Conservation (phyloP, 2,797 vertebrate species). For the Carduelis carduelis region DNA sequence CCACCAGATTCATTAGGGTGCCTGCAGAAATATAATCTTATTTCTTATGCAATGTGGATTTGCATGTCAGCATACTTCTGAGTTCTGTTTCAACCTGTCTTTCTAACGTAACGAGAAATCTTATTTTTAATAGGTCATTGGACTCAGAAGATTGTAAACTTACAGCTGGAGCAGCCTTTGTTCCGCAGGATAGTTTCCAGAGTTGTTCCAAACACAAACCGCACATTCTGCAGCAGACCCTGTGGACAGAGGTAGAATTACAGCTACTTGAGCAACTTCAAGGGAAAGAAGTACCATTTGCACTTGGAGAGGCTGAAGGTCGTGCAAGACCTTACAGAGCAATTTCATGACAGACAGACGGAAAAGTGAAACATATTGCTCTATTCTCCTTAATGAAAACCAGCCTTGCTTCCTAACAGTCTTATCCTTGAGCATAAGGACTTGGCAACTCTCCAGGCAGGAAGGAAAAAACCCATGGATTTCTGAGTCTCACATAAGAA, state of each 20-base stretch:
- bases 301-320: background rate
- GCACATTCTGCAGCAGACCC: constrained; percentile 96
- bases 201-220: constrained; percentile 94
- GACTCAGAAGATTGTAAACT: constrained; percentile 62
- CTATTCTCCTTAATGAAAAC: background rate
- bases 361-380: background rate
- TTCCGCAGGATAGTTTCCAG: constrained; percentile 91
- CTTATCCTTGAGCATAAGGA: background rate
- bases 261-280: background rate
- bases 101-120: background rate
- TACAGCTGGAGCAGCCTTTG: constrained; percentile 93
- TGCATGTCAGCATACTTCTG: constrained; percentile 18
- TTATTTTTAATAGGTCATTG: constrained; percentile 41
- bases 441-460: background rate
- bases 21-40: constrained; percentile 31
- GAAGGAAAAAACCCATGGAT: background rate
- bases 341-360: background rate
- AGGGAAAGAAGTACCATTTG: background rate
- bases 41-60: constrained; percentile 20
- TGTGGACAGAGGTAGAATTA: constrained; percentile 71
- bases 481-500: background rate
- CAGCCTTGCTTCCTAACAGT: background rate
- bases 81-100: constrained; percentile 20
- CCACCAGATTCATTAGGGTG: background rate
- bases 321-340: background rate